phyloP scores from a whole-genome alignment of 2,797 vertebrate genomes.

The Phataginus tricuspis region DNA sequence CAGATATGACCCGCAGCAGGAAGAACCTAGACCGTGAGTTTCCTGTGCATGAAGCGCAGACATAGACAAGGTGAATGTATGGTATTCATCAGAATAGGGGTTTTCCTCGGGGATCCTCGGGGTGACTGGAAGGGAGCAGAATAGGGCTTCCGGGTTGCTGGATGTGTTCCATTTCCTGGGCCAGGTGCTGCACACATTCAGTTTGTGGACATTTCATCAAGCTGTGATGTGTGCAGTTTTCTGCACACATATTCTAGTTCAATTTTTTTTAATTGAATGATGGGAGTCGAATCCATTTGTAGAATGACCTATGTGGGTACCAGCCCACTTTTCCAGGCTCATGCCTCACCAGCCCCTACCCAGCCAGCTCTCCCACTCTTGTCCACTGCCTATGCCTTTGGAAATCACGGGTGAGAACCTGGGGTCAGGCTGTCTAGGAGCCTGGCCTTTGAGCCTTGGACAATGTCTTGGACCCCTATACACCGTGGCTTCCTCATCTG shows the following conservation, averaged over 20 bases:
- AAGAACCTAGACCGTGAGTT: background rate
- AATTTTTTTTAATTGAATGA: background rate
- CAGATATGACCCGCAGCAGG: background rate
- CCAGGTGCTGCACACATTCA: background rate
- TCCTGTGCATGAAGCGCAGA: background rate
- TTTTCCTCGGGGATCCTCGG: background rate
- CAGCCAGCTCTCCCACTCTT: background rate
- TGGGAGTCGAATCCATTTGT: background rate
- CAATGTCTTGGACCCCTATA: background rate
- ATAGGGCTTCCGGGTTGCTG: background rate
- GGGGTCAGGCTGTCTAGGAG: background rate
- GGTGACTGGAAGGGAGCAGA: background rate
- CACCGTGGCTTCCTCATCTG: background rate
- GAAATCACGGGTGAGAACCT: background rate
- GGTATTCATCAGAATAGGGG: background rate
- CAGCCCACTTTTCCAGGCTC: background rate
- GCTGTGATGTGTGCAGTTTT: background rate
- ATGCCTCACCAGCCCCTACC: background rate
- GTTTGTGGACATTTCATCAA: background rate
- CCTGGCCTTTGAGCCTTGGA: background rate
- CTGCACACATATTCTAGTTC: background rate
- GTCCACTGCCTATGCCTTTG: background rate
- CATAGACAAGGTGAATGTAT: background rate
- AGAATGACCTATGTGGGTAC: background rate
- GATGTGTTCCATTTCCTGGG: background rate